Evolutionary conservation across 1,140 invertebrate species (phyloP).

Genomic region (Popillia japonica): DNA sequence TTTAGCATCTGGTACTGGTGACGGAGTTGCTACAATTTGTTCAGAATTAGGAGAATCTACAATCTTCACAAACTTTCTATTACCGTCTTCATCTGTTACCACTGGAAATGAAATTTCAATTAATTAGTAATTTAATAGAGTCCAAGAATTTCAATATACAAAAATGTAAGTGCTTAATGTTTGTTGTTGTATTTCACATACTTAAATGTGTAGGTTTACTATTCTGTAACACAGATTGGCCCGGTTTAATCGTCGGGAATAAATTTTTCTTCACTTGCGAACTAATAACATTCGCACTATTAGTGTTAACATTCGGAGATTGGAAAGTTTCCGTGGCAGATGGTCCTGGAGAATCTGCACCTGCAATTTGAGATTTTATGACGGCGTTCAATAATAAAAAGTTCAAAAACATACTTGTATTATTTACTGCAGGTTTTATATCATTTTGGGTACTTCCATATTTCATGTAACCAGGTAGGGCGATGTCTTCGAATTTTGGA

Average conservation of each 20-base stretch:
- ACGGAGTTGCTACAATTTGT: neutral
- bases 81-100: slow-evolving; percentile 50
- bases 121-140: neutral
- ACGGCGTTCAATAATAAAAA: neutral
- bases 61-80: slow-evolving; percentile 47
- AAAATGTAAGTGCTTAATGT: neutral
- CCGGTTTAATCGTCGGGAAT: slow-evolving; percentile 61
- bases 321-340: slow-evolving; percentile 68
- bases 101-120: slow-evolving; percentile 42
- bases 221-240: slow-evolving; percentile 64
- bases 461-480: slow-evolving; percentile 51
- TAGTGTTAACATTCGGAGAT: slow-evolving; percentile 59
- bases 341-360: slow-evolving; percentile 60
- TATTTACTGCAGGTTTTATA: neutral
- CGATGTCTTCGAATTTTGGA: slow-evolving; percentile 70
- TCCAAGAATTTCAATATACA: neutral
- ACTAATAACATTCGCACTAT: slow-evolving; percentile 26
- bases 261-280: slow-evolving; percentile 35
- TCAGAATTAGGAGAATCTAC: slow-evolving; percentile 42
- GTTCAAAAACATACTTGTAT: neutral
- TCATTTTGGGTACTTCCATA: neutral
- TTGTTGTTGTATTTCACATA: slow-evolving; percentile 23
- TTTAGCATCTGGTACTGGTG: slow-evolving; percentile 34
- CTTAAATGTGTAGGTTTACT: slow-evolving; percentile 45
- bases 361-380: neutral